A percentile compares a stretch with the other conserved stretches of the same genome.
These are phyloP conservation scores for Eupithecia inturbata DNA, from an alignment of 2,888 invertebrate species.

Conservation along the genomic window DNA sequence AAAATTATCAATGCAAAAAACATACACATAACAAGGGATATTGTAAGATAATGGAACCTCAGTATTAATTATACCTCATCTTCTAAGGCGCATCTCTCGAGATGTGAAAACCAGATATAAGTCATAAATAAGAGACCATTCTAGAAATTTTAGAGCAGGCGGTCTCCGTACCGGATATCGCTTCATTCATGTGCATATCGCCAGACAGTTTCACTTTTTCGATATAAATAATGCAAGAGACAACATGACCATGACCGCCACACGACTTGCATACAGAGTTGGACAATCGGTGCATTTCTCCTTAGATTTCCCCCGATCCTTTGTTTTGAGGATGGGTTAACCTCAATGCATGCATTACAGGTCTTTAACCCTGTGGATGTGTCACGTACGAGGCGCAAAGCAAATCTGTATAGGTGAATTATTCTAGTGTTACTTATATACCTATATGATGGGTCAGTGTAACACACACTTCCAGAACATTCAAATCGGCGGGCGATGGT, in stretches of 20 bases:
- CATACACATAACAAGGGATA: no score
- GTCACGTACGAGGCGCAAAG: background rate
- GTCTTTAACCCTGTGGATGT: constrained; percentile 17
- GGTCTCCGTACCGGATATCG: constrained; percentile 22
- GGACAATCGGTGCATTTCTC: constrained; percentile 66
- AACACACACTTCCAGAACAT: no score
- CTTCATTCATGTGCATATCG: constrained; percentile 29
- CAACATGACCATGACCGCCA: constrained; percentile 59
- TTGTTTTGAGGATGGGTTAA: constrained; percentile 42
- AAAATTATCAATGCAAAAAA: no score
- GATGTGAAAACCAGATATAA: background rate
- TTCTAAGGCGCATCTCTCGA: background rate
- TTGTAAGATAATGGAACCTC: no score
- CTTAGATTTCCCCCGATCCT: constrained; percentile 55
- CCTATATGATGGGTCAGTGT: no score
- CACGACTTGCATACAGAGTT: constrained; percentile 65
- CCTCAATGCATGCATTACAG: constrained; percentile 38
- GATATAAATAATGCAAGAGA: constrained; percentile 74
- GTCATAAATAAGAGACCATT: background rate
- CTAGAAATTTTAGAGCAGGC: background rate
- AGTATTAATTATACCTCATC: background rate
- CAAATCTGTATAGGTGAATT: background rate
- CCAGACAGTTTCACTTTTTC: constrained; percentile 74
- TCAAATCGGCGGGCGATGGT: no score
- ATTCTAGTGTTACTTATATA: no score